Evolutionary conservation across 1,140 invertebrate species (phyloP), one percentile per base, ranked within the genome.

Genomic region (Aphaenogaster ashmeadi): DNA sequence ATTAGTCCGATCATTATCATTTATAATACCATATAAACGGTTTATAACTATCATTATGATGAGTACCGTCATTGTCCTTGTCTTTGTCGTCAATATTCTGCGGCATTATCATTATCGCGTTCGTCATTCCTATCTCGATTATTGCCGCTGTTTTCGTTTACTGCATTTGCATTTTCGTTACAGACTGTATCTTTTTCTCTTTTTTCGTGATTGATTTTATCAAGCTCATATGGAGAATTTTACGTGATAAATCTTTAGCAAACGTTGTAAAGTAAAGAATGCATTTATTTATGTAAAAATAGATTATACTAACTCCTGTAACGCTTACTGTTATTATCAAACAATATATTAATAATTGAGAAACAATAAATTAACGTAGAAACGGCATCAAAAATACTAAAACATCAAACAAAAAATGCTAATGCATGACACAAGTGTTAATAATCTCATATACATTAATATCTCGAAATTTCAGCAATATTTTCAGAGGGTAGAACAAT

Each of bases 1-100:
- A 80, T 80, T 81, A 56, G n/a, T 81, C 36, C 41, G 21, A 52
- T 77, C 54, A 64, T 81, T 71, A 69, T 69, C 79, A 56, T 81
- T 81, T 81, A 52, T 58, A 81, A 71, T n/a, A 11, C 15, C 6
- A 11, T 71, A 71, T 47, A 84, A 84, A 62, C 21, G 9, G 13
- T 71, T 71, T 58, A 33, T 71, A 33, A 58, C 6, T 15, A 58
- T 3, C 21, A 21, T 81, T 71, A 33, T 41, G 33, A 44, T 60
- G 54, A 84, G 72, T 84, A 75, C n/a, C 41, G 80, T 84, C 54
- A 74, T 38, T 41, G 69, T 84, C 41, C 41, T 74, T 50, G 54
- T 84, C 69, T 84, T 38, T 38, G 41, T 74, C 62, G 52, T 84
- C 44, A 54, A 74, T 60, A 60, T 60, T 74, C 64, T 44, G 3